Evolutionary conservation across 2,113 vertebrate species (phyloP), one percentile per base, ranked within the genome.

Genomic region (Formicarius rufipectus): DNA sequence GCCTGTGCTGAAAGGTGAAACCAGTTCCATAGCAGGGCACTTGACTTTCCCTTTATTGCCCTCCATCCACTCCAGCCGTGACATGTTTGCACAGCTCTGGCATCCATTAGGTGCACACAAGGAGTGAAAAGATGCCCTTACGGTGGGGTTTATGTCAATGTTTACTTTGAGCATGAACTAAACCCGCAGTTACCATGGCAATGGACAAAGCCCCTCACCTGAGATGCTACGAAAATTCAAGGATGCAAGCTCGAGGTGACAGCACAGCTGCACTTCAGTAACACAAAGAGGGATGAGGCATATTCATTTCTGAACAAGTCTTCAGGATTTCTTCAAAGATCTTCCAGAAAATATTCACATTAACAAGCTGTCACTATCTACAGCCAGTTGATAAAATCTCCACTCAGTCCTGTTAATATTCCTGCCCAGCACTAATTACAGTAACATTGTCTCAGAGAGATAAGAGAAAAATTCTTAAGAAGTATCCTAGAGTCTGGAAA

Each of bases 161-260:
- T 97, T 98, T 92, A 74, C 94, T 95, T 49, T 59, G 84, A 84
- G 73, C 42, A 50, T 87, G 91, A 92, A 89, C 80, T 79, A 94
- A 90, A 58, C 12, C 64, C 45, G 37, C 37, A n/a, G 92, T 96
- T 93, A 69, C 97, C 94, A 96, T 93, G 95, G 97, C 93, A 96
- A 97, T 95, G 68, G 84, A 79, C 72, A 63, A 33, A 56, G 45
- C 13, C 47, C 85, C 55, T 39, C 58, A 79, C 75, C 87, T 60
- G 95, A 95, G 89, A 79, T 14, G 35, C 55, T 67, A n/a, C 6
- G 44, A 47, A 82, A 96, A 96, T 74, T 67, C 83, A 97, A 87
- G 78, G 63, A 59, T 14, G 80, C 52, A 28, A 47, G 35, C 28
- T 12, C 42, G 3, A 68, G 58, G 66, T 53, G 75, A 66, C 78